Evolutionary conservation across 2,113 vertebrate genomes (phyloP).

Genomic region (Petrocephalus zakoni): DNA sequence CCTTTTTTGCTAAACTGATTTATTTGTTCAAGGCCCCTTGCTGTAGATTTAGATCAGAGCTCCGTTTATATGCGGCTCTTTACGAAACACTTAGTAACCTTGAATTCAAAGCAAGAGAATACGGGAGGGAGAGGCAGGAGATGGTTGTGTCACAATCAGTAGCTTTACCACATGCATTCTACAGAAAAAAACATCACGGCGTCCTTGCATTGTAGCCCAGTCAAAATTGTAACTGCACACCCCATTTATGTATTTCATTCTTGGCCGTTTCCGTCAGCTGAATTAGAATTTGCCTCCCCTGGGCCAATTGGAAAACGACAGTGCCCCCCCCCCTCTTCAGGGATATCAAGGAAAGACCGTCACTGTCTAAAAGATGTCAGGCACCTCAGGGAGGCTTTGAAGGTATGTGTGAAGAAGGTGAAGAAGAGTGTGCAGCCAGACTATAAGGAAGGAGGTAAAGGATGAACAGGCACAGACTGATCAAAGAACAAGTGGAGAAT

Average conservation of each 20-base stretch:
- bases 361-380: not conserved
- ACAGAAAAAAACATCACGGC: not conserved
- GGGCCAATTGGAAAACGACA: not conserved
- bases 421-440: slow-evolving; percentile 38
- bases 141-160: not conserved
- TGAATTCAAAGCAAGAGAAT: not conserved
- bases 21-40: not conserved
- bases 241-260: not conserved
- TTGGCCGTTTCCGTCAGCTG: not conserved
- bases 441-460: not conserved
- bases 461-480: not conserved
- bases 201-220: not conserved
- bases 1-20: not conserved
- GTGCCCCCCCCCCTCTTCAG: too few species aligned
- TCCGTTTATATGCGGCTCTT: not conserved
- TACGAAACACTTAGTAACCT: slow-evolving; percentile 8
- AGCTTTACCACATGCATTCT: not conserved
- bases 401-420: not conserved
- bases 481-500: not conserved
- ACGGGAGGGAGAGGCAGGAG: not conserved
- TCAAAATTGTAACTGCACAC: not conserved
- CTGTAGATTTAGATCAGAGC: not conserved
- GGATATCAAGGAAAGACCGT: not conserved
- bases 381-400: not conserved
- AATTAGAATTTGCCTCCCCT: not conserved